These are phyloP conservation scores for Peromyscus californicus DNA, from an alignment of 2,113 vertebrate genomes.

Conservation along the genomic window DNA sequence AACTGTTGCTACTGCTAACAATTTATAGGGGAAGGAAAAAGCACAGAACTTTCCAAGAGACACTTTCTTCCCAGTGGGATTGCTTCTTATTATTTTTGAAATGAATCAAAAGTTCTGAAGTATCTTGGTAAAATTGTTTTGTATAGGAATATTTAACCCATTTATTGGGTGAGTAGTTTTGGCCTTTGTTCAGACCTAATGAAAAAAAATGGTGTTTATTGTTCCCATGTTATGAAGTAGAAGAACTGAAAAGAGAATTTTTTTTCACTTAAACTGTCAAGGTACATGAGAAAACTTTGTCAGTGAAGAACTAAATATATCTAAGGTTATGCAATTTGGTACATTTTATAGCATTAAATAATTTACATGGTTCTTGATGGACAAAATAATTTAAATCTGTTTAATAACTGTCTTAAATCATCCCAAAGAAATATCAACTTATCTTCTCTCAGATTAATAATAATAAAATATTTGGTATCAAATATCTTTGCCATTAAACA, in stretches of 20 bases:
- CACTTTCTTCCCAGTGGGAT: neutral
- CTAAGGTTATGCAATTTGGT: neutral
- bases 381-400: neutral
- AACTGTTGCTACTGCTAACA: neutral
- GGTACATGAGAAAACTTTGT: neutral
- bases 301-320: neutral
- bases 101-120: neutral
- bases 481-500: neutral
- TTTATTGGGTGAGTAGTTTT: neutral
- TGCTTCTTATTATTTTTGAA: slow-evolving; percentile 41
- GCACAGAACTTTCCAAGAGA: neutral
- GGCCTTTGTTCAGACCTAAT: neutral
- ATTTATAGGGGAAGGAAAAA: neutral
- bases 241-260: neutral
- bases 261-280: neutral
- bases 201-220: neutral
- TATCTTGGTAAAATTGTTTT: neutral
- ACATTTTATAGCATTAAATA: neutral
- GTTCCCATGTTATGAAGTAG: neutral
- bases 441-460: neutral
- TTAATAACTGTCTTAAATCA: neutral
- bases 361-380: neutral
- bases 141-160: neutral
- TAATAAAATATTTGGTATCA: neutral
- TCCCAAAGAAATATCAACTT: neutral